Base-by-base conservation (phyloP, 2,113 vertebrate species). In the Thinocorus orbignyianus region DNA sequence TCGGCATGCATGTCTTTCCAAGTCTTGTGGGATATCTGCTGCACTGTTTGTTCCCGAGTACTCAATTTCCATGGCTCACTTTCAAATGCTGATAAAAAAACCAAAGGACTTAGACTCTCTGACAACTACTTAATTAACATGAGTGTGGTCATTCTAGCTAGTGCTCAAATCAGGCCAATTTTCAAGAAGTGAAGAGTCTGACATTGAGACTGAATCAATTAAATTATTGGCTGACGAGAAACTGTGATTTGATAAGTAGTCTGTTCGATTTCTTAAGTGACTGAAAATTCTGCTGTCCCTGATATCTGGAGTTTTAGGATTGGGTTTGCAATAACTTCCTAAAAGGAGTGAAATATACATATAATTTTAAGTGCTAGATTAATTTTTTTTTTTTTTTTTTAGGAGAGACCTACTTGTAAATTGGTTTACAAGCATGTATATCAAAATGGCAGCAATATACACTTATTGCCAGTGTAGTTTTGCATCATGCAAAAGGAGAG, bases 81-180 rank as follows among this genome's bases (percentile, higher is more conserved):
- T 62, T 88, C 64, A 95, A 92, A 93, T 2, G 54, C 70, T 72
- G 54, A 30, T 42, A 37, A 71, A 86, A 60, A 77, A 94, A 88
- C 82, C 44, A 52, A 39, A 86, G 79, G 81, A 46, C 44, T 73
- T 37, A 3, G 57, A 26, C 69, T 41, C 49, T 90, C 55, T 72
- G 85, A 74, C 74, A 87, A 46, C 88, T 94, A 71, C 94, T 91
- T 97, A 95, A 96, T 97, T 95, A 97, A 87, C 80, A 64, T 5
- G 88, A 96, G 81, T 92, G 82, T 95, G 95, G 93, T 94, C 94
- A 55, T 83, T 83, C 41, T 24, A 37, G 72, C 73, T 91, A 69
- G 30, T 79, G 52, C 41, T 94, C 54, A 55, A 96, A 83, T 86
- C 51, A 13, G 71, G 79, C 61, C 87, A 81, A 16, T 96, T 98